These are phyloP conservation scores for Spatulosminthurus flaviceps DNA, from an alignment of 2,888 invertebrate genomes.

Conservation along the genomic window DNA sequence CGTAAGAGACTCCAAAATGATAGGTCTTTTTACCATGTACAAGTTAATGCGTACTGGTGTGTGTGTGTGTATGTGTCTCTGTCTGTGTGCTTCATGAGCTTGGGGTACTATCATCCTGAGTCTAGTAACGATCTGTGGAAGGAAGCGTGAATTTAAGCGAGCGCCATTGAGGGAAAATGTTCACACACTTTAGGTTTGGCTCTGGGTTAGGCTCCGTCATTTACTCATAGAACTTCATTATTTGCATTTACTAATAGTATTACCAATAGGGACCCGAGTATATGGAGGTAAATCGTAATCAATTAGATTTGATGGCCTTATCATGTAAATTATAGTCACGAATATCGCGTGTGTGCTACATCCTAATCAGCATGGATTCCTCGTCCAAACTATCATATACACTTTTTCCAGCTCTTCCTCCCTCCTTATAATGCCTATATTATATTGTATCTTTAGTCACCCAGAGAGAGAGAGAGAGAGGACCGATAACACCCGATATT, in stretches of 20 bases:
- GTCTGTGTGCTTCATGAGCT: too few species aligned
- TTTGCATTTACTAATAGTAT: conserved; percentile 34
- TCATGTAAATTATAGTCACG: conserved; percentile 9
- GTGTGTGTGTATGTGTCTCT: too few species aligned
- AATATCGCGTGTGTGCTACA: conserved; percentile 18
- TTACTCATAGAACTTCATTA: neutral
- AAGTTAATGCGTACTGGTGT: neutral
- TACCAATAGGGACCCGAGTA: conserved; percentile 16
- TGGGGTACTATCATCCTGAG: conserved; percentile 15
- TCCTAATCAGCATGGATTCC: neutral
- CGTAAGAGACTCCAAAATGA: conserved; percentile 31
- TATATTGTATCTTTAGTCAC: too few species aligned
- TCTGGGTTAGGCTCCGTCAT: conserved; percentile 35
- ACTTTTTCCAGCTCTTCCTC: neutral
- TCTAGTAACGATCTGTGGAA: conserved; percentile 39
- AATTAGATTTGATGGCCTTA: conserved; percentile 37
- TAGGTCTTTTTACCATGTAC: conserved; percentile 22
- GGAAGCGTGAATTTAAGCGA: conserved; percentile 22
- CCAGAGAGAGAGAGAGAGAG: too few species aligned
- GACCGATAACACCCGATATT: too few species aligned
- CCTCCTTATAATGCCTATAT: too few species aligned
- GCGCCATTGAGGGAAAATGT: neutral
- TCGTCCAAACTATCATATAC: neutral
- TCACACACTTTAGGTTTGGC: conserved; percentile 15
- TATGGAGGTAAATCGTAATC: conserved; percentile 38